A percentile compares a stretch with the other conserved stretches of the same genome.
Conservation (phyloP, 1,140 invertebrate genomes). For the Drosophila pachea region DNA sequence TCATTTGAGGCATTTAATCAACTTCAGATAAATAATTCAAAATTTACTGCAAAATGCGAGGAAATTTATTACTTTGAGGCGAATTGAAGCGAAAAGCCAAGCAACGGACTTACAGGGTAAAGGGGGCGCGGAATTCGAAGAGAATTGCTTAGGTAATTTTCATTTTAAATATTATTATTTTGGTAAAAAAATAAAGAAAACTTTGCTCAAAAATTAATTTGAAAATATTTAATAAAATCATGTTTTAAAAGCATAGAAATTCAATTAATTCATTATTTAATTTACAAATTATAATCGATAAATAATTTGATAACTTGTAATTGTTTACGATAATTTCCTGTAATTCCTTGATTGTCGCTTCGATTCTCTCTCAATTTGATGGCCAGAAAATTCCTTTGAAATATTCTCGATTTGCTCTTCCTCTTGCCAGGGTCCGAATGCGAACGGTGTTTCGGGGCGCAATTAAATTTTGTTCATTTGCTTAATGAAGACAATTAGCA, state of each 20-base stretch:
- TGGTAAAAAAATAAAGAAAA: too few species aligned
- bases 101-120: too few species aligned
- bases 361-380: not conserved
- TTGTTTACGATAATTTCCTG: not conserved
- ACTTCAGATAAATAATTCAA: conserved; percentile 8
- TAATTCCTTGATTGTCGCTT: not conserved
- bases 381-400: not conserved
- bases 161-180: too few species aligned
- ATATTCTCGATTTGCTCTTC: not conserved
- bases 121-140: too few species aligned
- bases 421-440: too few species aligned
- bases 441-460: not conserved
- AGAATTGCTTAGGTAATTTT: too few species aligned
- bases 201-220: too few species aligned
- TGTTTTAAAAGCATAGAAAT: too few species aligned
- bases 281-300: not conserved
- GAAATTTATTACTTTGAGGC: conserved; percentile 17
- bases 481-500: conserved; percentile 44
- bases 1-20: conserved; percentile 55
- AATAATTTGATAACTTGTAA: not conserved
- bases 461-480: conserved; percentile 34
- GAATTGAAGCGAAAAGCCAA: not conserved
- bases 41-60: conserved; percentile 2
- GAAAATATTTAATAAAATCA: too few species aligned
- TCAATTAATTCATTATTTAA: too few species aligned